Evolutionary conservation across 1,140 invertebrate genomes (phyloP).

Genomic region (Micrasema minimum): DNA sequence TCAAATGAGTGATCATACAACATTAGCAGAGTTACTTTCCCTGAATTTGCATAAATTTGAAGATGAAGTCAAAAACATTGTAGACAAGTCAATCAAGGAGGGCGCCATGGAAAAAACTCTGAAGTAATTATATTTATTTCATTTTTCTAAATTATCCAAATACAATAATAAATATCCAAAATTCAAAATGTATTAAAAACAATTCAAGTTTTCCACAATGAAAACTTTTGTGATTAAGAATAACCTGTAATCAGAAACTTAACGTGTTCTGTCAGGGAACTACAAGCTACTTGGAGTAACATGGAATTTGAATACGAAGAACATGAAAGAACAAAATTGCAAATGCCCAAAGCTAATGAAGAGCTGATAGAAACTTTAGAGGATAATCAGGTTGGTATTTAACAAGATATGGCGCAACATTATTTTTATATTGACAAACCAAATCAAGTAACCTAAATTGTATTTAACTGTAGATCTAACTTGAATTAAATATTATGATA

Average conservation of each 20-base stretch:
- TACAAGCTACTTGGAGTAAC: conserved; percentile 83
- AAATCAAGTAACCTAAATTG: too few relatives aligned
- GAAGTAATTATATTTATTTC: conserved; percentile 54
- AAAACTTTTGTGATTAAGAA: too few relatives aligned
- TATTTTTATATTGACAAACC: too few relatives aligned
- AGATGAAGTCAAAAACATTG: conserved; percentile 94
- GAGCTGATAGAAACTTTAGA: conserved; percentile 93
- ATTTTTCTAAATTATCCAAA: too few relatives aligned
- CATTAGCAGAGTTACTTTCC: conserved; percentile 85
- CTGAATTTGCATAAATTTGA: conserved; percentile 92
- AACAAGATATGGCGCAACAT: too few relatives aligned
- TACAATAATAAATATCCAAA: too few relatives aligned
- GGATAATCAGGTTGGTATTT: conserved; percentile 84
- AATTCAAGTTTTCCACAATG: too few relatives aligned
- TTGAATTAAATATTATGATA: too few relatives aligned
- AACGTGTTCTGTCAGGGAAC: conserved; percentile 71
- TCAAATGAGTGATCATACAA: conserved; percentile 78
- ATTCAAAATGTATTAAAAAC: too few relatives aligned
- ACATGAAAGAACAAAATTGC: conserved; percentile 83
- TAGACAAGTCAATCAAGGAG: conserved; percentile 96
- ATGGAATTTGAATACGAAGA: conserved; percentile 86
- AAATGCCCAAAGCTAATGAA: conserved; percentile 83
- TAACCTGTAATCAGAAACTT: too few relatives aligned
- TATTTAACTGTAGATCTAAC: too few relatives aligned
- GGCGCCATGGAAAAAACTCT: conserved; percentile 93